Percentiles rank a stretch among this genome's conserved stretches.
Conservation (phyloP, 2,888 invertebrate genomes). For the Thymelicus acteon region DNA sequence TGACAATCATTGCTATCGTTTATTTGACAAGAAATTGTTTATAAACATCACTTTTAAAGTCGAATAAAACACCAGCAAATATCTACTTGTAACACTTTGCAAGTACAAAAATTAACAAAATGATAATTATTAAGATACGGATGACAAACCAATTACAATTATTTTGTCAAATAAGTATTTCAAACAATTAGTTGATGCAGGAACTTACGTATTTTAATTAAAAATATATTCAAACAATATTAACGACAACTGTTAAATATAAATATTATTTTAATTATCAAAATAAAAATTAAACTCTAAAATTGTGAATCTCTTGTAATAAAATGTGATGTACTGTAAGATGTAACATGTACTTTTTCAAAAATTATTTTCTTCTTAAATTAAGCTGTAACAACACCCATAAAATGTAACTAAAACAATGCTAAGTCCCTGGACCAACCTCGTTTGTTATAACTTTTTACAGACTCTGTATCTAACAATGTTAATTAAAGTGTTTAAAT, state of each 20-base stretch:
- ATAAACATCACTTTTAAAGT: conserved; percentile 68
- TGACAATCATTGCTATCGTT: conserved; percentile 62
- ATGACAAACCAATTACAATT: not conserved
- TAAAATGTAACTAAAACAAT: conserved; percentile 25
- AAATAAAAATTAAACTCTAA: not conserved
- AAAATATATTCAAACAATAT: conserved; percentile 8
- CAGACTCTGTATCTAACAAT: not conserved
- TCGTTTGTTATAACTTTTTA: not conserved
- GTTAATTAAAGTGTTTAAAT: not conserved
- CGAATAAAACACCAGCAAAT: conserved; percentile 36
- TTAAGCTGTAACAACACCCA: not conserved
- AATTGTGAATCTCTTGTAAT: conserved; percentile 1
- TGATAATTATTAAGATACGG: not conserved
- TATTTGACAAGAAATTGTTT: conserved; percentile 47
- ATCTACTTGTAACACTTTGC: not conserved
- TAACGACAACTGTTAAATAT: not conserved
- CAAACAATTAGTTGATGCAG: conserved; percentile 3
- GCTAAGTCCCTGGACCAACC: conserved; percentile 27
- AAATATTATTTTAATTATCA: not conserved
- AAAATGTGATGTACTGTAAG: conserved; percentile 11
- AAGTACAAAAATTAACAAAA: conserved; percentile 19
- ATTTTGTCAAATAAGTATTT: not conserved
- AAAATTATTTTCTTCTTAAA: not conserved
- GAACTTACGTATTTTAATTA: conserved; percentile 19
- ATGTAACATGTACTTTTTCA: conserved; percentile 22